Evolutionary conservation across 2,888 invertebrate genomes (phyloP), one percentile per base, ranked within the genome.

Genomic region (Uropetala carovei): DNA sequence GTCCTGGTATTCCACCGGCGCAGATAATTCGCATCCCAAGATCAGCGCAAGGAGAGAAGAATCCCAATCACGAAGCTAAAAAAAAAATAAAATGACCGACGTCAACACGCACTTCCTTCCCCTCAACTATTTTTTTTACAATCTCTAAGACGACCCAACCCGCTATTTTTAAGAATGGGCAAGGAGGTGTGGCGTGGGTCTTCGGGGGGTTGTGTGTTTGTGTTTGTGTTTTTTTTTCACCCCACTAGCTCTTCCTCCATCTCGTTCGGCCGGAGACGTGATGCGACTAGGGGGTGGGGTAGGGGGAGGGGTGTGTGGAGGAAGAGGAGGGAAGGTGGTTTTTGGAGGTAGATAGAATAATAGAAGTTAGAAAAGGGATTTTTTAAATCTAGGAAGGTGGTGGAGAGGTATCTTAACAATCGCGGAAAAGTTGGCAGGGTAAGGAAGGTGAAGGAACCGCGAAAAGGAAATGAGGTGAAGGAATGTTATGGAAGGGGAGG

Each of bases 121-220:
- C 18, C 30, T 10, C 18, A 43, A 18, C 30, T 83, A n/a, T n/a
- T n/a, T n/a, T 43, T n/a, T 57, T 56, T 57, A 18, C 64, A 16
- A 16, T 64, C 64, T 7, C 64, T 18, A 64, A 64, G 64, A 30
- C 56, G 56, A 0, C 18, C 83, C 13, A 0, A 43, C 18, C 56
- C 56, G 83, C 83, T 83, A 83, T 83, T 83, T 83, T 83, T 83
- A 83, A 83, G 83, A 83, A 83, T 83, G 83, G 83, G 43, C 14
- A n/a, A 18, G 83, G n/a, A 64, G n/a, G 64, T 11, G 64, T 11
- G 5, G 64, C 64, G 64, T 64, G 64, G 64, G 64, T 64, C 64
- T 16, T 7, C 64, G 11, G 18, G 16, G 7, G 64, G 64, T n/a
- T 5, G 5, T n/a, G n/a, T 56, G 43, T 30, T 83, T 30, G 83